Conservation (phyloP, 2,888 invertebrate genomes). For the Phorcus lineatus region DNA sequence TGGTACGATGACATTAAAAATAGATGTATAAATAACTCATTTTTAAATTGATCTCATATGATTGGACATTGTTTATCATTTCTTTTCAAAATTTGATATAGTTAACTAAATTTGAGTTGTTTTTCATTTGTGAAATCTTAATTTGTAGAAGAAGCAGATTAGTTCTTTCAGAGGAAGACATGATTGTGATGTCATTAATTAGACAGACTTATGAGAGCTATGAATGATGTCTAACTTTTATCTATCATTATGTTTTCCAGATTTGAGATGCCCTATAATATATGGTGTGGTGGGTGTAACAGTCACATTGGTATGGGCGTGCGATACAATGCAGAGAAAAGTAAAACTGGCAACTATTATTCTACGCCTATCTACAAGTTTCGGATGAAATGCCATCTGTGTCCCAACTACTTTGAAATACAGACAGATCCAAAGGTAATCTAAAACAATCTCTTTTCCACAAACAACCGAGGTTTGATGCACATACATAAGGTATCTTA, state of each 20-base stretch:
- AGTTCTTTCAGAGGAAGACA: no score
- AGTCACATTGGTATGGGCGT: slow-evolving; percentile 99
- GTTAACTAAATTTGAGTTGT: no score
- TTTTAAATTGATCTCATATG: no score
- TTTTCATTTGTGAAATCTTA: no score
- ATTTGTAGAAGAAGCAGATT: no score
- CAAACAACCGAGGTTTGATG: no score
- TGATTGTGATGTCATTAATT: no score
- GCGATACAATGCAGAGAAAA: slow-evolving; percentile 86
- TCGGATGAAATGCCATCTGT: slow-evolving; percentile 98
- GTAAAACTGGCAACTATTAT: slow-evolving; percentile 94
- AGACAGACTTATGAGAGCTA: no score
- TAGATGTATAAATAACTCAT: no score
- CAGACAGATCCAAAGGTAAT: slow-evolving; percentile 95
- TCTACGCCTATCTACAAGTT: slow-evolving; percentile 98
- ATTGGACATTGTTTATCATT: no score
- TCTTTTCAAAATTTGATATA: no score
- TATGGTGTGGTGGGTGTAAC: slow-evolving; percentile 98
- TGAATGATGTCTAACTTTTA: background rate
- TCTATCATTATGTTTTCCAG: slow-evolving; percentile 66
- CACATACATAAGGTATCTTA: no score
- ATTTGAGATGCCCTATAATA: slow-evolving; percentile 99
- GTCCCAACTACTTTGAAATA: slow-evolving; percentile 97
- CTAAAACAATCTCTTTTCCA: background rate
- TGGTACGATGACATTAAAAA: background rate